Evolutionary conservation across 2,113 vertebrate genomes (phyloP), one percentile per base, ranked within the genome.

Genomic region (Sebastes fasciatus): DNA sequence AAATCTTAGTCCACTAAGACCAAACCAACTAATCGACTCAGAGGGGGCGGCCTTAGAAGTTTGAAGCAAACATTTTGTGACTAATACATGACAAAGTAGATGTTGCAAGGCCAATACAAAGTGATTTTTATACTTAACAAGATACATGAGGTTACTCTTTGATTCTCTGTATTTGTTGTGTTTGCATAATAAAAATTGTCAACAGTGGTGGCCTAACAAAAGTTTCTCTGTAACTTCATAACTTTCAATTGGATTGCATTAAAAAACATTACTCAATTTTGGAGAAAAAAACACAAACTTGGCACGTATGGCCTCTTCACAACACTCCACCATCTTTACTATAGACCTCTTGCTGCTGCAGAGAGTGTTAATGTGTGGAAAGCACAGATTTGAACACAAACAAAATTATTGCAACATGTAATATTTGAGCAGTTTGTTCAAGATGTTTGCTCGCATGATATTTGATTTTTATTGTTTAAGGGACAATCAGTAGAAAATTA

Each of bases 381-480:
- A 70, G 54, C 3, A 48, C 64, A 58, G 9, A 74, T 74, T 70
- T 70, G 1, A 69, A 34, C 0, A n/a, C 23, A 66, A 46, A 58
- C n/a, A 52, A 73, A 34, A 78, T 76, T 63, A 54, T 48, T 83
- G n/a, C 63, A 82, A 71, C 54, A 55, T 78, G 9, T 51, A 51
- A 65, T 19, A 72, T 45, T 67, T 12, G 58, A 16, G 62, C 72
- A 82, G 71, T 57, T 82, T 87, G 55, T 80, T 77, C 65, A 84
- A 83, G 68, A 83, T 86, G 76, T 79, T 76, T 46, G 55, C 60
- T 80, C 13, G 48, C 46, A 78, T 79, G 52, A 66, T 57, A 67
- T 83, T 54, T 67, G 70, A 76, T 79, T 82, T 85, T 58, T 69
- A 74, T 79, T 64, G 79, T 89, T 76, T 46, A 69, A 80, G 64